Base-by-base conservation (phyloP, 2,888 invertebrate genomes). In the Nezara viridula region DNA sequence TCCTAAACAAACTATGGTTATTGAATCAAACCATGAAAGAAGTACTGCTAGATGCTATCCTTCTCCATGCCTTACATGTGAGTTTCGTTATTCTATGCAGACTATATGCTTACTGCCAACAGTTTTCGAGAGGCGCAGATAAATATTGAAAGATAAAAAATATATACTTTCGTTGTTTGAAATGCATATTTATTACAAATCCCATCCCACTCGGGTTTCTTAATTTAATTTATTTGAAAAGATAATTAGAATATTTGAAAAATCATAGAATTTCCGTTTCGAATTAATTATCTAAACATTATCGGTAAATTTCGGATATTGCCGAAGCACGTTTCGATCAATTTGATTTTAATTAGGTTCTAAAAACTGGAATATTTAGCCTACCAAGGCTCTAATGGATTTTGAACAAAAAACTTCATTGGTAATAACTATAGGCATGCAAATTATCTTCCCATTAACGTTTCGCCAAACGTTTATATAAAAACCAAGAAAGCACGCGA, bases 361-460 rank as follows among this genome's bases (percentile, higher is more conserved):
- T 37, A 73, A 73, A 73, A 32, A 2, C 27, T 27, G 37, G 37
- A 73, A 14, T 14, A 32, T 66, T 66, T 66, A 66, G 14, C 10
- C 55, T 52, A 52, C 7, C 52, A 52, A 21, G 16, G 24, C 52
- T 14, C n/a, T 37, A n/a, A 37, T 37, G 24, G 19, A 1, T 7
- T 32, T 32, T 37, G 7, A 9, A 73, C 32, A 73, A 73, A 73
- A 73, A 73, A 60, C 4, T 14, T 60, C 27, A 60, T 55, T n/a
- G 27, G 14, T 60, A 60, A 60, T n/a, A 60, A 73, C 19, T 37
- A 9, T 73, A 32, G 66, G 66, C 66, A 73, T 6, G 66, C 21
- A 21, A 73, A 73, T 73, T 73, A 73, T 73, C 19, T 73, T 73
- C 66, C 37, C 66, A 73, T 73, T 37, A 73, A 73, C 37, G 32